These are phyloP conservation scores for Harpagoxenus sublaevis DNA, from an alignment of 2,888 invertebrate genomes.

Conservation along the genomic window DNA sequence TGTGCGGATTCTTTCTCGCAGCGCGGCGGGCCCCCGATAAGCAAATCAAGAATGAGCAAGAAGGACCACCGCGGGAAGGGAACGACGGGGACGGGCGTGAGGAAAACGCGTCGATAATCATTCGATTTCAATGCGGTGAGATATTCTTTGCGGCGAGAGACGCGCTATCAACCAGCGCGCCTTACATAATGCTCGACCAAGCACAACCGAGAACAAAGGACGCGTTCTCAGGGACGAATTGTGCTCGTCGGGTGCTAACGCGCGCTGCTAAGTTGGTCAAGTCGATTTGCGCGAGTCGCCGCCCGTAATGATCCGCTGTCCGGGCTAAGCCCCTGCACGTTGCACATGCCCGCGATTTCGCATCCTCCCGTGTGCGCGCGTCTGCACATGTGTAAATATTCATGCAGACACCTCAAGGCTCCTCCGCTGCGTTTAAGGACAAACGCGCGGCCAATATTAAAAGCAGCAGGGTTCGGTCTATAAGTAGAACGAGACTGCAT, in stretches of 20 bases:
- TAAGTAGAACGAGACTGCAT: slow-evolving; percentile 14
- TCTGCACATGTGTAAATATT: slow-evolving; percentile 66
- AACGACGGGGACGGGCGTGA: slow-evolving; percentile 55
- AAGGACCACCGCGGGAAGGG: slow-evolving; percentile 49
- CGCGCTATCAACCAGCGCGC: slow-evolving; percentile 63
- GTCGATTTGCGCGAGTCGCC: slow-evolving; percentile 62
- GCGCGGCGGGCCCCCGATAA: slow-evolving; percentile 65
- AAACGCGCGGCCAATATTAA: slow-evolving; percentile 46
- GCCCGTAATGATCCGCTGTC: slow-evolving; percentile 65
- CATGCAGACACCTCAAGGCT: slow-evolving; percentile 62
- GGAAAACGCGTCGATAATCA: slow-evolving; percentile 71
- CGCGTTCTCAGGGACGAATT: slow-evolving; percentile 71
- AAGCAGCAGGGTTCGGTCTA: slow-evolving; percentile 16
- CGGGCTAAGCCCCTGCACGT: slow-evolving; percentile 17
- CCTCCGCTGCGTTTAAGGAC: slow-evolving; percentile 52
- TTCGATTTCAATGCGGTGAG: slow-evolving; percentile 71
- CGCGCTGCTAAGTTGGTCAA: slow-evolving; percentile 66
- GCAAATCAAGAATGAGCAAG: slow-evolving; percentile 62
- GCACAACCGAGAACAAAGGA: slow-evolving; percentile 74
- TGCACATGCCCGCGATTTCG: slow-evolving; percentile 25
- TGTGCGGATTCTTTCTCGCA: slow-evolving; percentile 65
- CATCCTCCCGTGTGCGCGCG: slow-evolving; percentile 2
- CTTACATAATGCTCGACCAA: slow-evolving; percentile 65
- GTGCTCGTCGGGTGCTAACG: slow-evolving; percentile 61
- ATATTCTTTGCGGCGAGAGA: slow-evolving; percentile 55